Conservation (phyloP, 2,888 invertebrate species). For the Andrena bucephala region DNA sequence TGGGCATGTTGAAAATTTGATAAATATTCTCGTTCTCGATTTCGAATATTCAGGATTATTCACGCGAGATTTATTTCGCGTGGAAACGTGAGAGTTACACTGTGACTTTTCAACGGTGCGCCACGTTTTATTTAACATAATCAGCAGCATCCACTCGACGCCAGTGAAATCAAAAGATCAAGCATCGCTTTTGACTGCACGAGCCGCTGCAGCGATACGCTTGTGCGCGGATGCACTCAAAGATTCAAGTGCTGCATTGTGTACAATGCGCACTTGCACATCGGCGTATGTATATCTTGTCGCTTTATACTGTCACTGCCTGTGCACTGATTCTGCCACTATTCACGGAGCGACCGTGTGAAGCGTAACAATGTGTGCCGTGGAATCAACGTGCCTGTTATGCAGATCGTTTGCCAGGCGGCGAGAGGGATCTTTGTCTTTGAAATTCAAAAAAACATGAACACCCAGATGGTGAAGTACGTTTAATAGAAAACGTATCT, state of each 20-base stretch:
- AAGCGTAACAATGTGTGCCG: constrained; percentile 41
- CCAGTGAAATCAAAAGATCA: constrained; percentile 59
- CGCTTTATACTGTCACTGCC: constrained; percentile 52
- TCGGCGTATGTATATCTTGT: constrained; percentile 45
- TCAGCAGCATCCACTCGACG: constrained; percentile 46
- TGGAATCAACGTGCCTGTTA: constrained; percentile 39
- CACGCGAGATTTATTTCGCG: too few species aligned
- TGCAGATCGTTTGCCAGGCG: background rate
- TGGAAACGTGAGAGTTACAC: too few species aligned
- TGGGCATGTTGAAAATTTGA: too few species aligned
- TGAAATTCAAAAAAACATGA: constrained; percentile 20
- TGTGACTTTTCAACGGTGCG: background rate
- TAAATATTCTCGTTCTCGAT: too few species aligned
- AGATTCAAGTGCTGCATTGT: constrained; percentile 63
- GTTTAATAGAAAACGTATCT: background rate
- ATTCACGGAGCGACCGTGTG: constrained; percentile 30
- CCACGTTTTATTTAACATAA: constrained; percentile 39
- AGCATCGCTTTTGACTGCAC: constrained; percentile 51
- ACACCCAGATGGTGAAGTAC: background rate
- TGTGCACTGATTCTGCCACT: constrained; percentile 44
- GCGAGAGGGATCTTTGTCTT: constrained; percentile 21
- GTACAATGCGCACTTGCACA: constrained; percentile 54
- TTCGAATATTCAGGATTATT: too few species aligned
- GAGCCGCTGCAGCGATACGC: constrained; percentile 42
- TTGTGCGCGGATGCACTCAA: constrained; percentile 52